Conservation (phyloP, 2,797 vertebrate species). For the Cynopterus sphinx region DNA sequence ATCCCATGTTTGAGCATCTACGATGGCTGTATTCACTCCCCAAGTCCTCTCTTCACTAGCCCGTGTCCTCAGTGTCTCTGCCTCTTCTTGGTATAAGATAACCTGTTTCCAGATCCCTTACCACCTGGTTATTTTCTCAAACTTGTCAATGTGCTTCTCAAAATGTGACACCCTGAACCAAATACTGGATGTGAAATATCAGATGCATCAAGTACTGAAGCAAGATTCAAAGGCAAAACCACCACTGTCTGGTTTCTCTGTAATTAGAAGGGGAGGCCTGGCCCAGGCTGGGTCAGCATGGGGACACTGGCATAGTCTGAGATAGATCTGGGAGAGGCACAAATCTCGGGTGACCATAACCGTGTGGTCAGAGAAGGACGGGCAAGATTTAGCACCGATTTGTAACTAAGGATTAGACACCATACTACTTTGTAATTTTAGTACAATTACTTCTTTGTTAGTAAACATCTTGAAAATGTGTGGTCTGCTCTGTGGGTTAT, state of each 20-base stretch:
- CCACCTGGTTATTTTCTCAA: neutral
- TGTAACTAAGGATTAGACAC: neutral
- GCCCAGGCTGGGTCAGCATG: neutral
- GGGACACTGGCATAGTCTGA: neutral
- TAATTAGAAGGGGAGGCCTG: neutral
- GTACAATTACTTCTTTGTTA: neutral
- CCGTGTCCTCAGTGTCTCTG: neutral
- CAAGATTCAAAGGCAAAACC: neutral
- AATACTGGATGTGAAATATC: constrained; percentile 14
- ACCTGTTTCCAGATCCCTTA: neutral
- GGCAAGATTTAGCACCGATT: neutral
- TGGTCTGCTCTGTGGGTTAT: neutral
- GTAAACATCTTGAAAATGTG: neutral
- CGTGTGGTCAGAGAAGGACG: neutral
- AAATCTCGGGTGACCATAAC: neutral
- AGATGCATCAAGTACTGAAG: neutral
- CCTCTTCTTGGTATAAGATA: neutral
- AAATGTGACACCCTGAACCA: constrained; percentile 9
- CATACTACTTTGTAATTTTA: neutral
- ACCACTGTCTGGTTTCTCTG: neutral
- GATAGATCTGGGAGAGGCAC: neutral
- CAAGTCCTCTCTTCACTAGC: neutral
- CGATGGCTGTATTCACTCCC: fast-evolving
- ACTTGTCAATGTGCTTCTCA: constrained; percentile 31
- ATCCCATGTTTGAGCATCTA: fast-evolving